Evolutionary conservation across 92 coral and sea anemone genomes (phyloP), one percentile per base, ranked within the genome.

Genomic region (Heliopora coerulea): DNA sequence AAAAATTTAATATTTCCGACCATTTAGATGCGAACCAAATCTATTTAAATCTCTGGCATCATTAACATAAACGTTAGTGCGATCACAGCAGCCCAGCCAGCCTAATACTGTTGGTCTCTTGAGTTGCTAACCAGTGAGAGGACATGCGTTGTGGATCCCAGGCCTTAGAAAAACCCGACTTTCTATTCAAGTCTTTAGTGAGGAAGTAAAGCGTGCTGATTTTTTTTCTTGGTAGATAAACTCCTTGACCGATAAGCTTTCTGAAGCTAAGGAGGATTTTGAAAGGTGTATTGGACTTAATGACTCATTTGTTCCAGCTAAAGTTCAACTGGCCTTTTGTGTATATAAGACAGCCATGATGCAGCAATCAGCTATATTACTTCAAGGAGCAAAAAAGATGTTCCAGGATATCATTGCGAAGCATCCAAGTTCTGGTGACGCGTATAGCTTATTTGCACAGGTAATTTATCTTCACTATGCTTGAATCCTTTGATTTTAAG

Each of bases 391-490:
- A 1, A 59, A 90, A 52, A 87, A 89, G 27, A 86, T 90, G 95
- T 78, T 95, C 30, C 88, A 90, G 61, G 84, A 78, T 67, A 80
- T 91, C 18, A 84, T 86, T 37, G 83, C 78, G 26, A 83, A 75
- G 15, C 77, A 83, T 39, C 99, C 99, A 0, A 84, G 86, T 3
- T 82, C 87, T 31, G 89, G 90, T 7, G 99, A 95, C 67, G 96
- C 99, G 1, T 84, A 87, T 26, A 88, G 99, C 41, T 88, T 95
- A 24, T 87, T 81, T 82, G 99, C 99, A 1, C 99, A 95, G 81
- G 99, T 95, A 80, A n/a, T 59, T 19, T 15, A 15, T 27, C 19
- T 39, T 41, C n/a, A n/a, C n/a, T n/a, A n/a, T n/a, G n/a, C n/a
- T n/a, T n/a, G n/a, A n/a, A n/a, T n/a, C n/a, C n/a, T n/a, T n/a